phyloP scores from a whole-genome alignment of 2,888 invertebrate genomes.

The Tubulanus polymorphus region DNA sequence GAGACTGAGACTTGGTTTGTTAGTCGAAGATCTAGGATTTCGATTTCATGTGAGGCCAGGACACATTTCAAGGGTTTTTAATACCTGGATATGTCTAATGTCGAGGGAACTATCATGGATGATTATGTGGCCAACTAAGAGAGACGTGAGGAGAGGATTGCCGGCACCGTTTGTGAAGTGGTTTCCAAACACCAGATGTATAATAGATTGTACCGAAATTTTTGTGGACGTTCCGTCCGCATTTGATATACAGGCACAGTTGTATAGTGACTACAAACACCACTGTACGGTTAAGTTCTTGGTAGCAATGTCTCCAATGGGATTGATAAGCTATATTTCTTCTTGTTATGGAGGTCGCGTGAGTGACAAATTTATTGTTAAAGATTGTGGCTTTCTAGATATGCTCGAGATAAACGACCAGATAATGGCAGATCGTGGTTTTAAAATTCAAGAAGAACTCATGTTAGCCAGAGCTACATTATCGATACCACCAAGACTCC shows the following conservation, averaged over 20 bases:
- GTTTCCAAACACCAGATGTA: neutral
- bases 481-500: neutral
- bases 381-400: constrained; percentile 14
- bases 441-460: constrained; percentile 7
- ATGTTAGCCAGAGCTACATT: neutral
- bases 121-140: neutral
- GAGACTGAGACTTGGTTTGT: neutral
- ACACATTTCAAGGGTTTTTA: neutral
- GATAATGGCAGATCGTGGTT: constrained; percentile 10
- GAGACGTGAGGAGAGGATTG: neutral
- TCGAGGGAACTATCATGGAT: neutral
- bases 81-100: neutral
- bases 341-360: constrained; percentile 7
- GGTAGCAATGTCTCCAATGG: constrained; percentile 7
- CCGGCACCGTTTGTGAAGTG: neutral
- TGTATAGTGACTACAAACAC: constrained; percentile 11
- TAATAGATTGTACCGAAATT: constrained; percentile 10
- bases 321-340: constrained; percentile 1
- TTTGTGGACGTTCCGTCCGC: constrained; percentile 7
- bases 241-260: neutral
- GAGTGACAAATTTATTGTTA: constrained; percentile 6
- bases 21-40: neutral
- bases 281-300: constrained; percentile 10
- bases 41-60: neutral
- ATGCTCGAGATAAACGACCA: constrained; percentile 11